A percentile compares a stretch with the other conserved stretches of the same genome.
phyloP scores from a whole-genome alignment of 2,113 vertebrate species.

The Eptesicus fuscus region DNA sequence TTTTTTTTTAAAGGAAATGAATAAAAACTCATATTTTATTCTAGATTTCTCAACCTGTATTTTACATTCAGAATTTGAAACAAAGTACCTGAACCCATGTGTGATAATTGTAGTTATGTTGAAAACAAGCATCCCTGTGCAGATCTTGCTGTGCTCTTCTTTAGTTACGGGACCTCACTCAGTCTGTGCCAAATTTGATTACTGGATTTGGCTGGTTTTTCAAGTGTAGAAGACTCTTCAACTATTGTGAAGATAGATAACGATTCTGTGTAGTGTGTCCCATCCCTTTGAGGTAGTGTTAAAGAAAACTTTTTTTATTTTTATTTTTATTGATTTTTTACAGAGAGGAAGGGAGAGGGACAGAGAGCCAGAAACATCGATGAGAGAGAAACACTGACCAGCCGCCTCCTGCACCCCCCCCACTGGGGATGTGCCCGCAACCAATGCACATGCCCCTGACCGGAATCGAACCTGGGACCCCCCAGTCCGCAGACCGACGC shows the following conservation, averaged over 20 bases:
- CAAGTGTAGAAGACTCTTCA: not conserved
- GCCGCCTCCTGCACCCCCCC: too few relatives aligned
- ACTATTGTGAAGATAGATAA: not conserved
- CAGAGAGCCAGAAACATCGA: too few relatives aligned
- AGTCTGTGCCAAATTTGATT: not conserved
- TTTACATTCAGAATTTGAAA: constrained; percentile 43
- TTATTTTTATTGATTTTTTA: too few relatives aligned
- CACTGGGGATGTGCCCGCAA: too few relatives aligned
- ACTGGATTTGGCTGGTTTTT: not conserved
- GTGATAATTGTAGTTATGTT: not conserved
- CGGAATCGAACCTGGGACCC: too few relatives aligned
- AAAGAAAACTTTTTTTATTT: not conserved
- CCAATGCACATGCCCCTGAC: too few relatives aligned
- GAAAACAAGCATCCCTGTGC: not conserved
- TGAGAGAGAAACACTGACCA: too few relatives aligned
- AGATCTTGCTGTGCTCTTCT: not conserved
- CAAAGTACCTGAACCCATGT: not conserved
- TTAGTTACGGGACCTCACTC: not conserved
- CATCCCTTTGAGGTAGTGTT: constrained; percentile 15
- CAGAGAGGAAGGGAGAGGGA: too few relatives aligned
- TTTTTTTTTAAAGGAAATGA: constrained; percentile 19
- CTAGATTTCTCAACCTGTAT: constrained; percentile 42
- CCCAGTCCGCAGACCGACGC: too few relatives aligned
- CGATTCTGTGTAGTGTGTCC: not conserved
- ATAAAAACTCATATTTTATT: constrained; percentile 6